Evolutionary conservation across 2,888 invertebrate species (phyloP).

Genomic region (Ctenicera cuprea): DNA sequence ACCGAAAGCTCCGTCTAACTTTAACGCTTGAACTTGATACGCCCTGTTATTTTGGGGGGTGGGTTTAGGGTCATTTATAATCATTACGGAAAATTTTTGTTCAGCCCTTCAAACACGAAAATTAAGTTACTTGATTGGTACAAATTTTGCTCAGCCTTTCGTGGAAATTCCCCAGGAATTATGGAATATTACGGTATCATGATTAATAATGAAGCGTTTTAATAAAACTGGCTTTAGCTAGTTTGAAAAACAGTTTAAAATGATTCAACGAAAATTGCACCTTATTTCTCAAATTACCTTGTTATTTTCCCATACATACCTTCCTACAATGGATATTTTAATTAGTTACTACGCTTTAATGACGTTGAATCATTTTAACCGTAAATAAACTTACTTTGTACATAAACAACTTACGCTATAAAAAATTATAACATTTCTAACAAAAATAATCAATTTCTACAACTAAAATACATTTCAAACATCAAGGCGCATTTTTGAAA

Average conservation of each 20-base stretch:
- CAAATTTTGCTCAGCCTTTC: not conserved
- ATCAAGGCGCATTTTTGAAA: not conserved
- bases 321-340: conserved; percentile 16
- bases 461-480: not conserved
- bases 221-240: no score
- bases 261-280: conserved; percentile 31
- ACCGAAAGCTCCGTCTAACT: conserved; percentile 4
- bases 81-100: not conserved
- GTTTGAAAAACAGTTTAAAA: no score
- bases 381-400: not conserved
- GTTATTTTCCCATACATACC: conserved; percentile 28
- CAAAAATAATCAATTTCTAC: conserved; percentile 6
- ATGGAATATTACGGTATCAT: no score
- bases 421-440: not conserved
- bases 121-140: no score
- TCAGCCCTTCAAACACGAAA: not conserved
- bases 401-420: not conserved
- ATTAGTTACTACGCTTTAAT: conserved; percentile 5
- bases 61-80: conserved; percentile 15
- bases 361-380: conserved; percentile 25
- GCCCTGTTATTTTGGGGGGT: conserved; percentile 17
- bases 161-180: not conserved
- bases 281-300: conserved; percentile 26
- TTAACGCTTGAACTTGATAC: conserved; percentile 22
- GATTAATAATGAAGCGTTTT: no score